Base-by-base conservation (phyloP, 2,888 invertebrate species). In the Ichneumon xanthorius region DNA sequence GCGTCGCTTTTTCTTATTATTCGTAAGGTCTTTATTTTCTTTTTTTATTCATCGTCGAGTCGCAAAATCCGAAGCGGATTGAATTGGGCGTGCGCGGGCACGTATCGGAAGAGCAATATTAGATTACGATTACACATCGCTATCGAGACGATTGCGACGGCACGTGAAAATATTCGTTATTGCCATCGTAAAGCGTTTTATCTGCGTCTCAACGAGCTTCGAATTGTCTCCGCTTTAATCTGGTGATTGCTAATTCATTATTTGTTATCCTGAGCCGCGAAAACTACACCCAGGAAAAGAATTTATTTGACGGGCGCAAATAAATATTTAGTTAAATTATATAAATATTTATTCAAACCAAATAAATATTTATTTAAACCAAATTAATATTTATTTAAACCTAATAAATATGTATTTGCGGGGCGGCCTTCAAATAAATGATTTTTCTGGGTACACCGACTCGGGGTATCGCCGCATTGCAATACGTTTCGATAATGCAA, bases 111-210 rank as follows among this genome's bases (percentile, higher is more conserved):
- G 22, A 3, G 26, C 22, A 58, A 58, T 26, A 26, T 58, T 58
- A 9, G 58, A 58, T 58, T 58, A 58, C 58, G 58, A 22, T 26
- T 58, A 58, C 26, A 22, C 58, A 58, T 26, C 58, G 58, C 58
- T 58, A 22, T 58, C 58, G 58, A 26, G 26, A 58, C 26, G 58
- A 58, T 26, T 22, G 11, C 7, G 11, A 4, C 58, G 58, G 58
- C 26, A 58, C 58, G 58, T 58, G 58, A 58, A 58, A 58, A 26
- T 58, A 26, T 58, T 58, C 26, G 58, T 58, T 58, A 58, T 58
- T 22, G 1, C 26, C 22, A 26, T 58, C 58, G 58, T 14, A 26
- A 4, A 26, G 26, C 58, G 1, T 2, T 26, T 58, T 58, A 26
- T 58, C 3, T 9, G 26, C 22, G 22, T 11, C 22, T 22, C 11